A percentile compares a stretch with the other conserved stretches of the same genome.
These are phyloP conservation scores for Volucella bombylans DNA, from an alignment of 2,888 invertebrate species.

Conservation along the genomic window DNA sequence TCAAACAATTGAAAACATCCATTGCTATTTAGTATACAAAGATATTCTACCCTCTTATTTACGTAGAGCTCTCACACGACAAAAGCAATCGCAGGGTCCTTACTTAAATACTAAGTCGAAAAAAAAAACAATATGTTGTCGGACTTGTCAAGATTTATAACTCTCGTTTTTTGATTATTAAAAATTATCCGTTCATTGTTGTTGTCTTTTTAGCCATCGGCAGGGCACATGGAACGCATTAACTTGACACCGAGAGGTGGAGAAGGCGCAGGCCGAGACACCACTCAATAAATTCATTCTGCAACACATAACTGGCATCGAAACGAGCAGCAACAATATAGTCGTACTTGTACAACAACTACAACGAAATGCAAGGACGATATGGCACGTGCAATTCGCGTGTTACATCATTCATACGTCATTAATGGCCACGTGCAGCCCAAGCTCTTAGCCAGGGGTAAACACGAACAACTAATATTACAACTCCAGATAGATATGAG, in stretches of 20 bases:
- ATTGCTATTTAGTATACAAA: no score
- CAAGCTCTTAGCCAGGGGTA: constrained; percentile 73
- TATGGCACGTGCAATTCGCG: constrained; percentile 81
- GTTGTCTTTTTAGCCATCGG: constrained; percentile 60
- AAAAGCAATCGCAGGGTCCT: constrained; percentile 34
- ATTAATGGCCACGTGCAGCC: constrained; percentile 82
- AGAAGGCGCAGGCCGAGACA: constrained; percentile 46
- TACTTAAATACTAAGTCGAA: constrained; percentile 32
- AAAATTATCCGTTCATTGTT: constrained; percentile 48
- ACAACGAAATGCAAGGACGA: constrained; percentile 67
- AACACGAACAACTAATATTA: constrained; percentile 74
- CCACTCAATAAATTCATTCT: constrained; percentile 75
- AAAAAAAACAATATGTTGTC: constrained; percentile 67
- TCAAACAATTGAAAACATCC: no score
- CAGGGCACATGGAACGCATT: constrained; percentile 57
- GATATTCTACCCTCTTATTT: neutral
- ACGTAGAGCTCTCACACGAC: neutral
- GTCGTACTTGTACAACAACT: constrained; percentile 35
- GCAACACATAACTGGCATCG: constrained; percentile 52
- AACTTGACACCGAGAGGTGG: constrained; percentile 65
- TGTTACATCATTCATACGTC: constrained; percentile 83
- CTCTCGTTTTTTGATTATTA: constrained; percentile 24
- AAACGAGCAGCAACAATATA: constrained; percentile 52
- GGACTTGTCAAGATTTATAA: constrained; percentile 67
- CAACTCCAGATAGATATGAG: constrained; percentile 14